Evolutionary conservation across 2,888 invertebrate species (phyloP).

Genomic region (Steromphala cineraria): DNA sequence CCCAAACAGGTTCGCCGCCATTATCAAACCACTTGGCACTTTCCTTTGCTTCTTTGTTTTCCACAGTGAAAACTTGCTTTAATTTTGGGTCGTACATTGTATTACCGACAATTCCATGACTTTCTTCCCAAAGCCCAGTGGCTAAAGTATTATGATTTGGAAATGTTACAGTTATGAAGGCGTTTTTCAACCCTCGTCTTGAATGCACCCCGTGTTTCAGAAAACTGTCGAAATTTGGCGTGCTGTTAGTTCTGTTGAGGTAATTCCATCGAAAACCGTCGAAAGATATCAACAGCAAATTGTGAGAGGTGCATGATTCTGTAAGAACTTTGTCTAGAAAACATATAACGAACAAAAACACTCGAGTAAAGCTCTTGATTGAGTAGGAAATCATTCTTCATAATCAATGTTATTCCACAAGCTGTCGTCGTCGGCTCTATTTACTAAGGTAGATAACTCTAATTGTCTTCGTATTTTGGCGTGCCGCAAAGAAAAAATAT

Average conservation of each 20-base stretch:
- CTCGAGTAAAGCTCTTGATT: too few species aligned
- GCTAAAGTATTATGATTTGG: conserved; percentile 85
- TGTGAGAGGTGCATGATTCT: not conserved
- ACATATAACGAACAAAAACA: too few species aligned
- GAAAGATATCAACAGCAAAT: conserved; percentile 80
- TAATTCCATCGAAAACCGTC: conserved; percentile 85
- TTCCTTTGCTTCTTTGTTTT: conserved; percentile 62
- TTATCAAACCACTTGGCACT: conserved; percentile 75
- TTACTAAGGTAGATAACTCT: too few species aligned
- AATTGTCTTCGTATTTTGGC: too few species aligned
- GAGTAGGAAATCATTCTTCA: too few species aligned
- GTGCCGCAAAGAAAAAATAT: too few species aligned
- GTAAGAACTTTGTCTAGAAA: too few species aligned
- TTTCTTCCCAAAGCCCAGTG: conserved; percentile 80
- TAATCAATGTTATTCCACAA: too few species aligned
- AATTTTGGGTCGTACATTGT: conserved; percentile 78
- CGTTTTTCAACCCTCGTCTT: conserved; percentile 75
- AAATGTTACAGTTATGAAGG: conserved; percentile 81
- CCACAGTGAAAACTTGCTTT: conserved; percentile 52
- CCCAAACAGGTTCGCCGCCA: conserved; percentile 75
- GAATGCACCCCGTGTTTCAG: conserved; percentile 79
- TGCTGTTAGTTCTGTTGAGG: conserved; percentile 75
- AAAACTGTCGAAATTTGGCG: conserved; percentile 80
- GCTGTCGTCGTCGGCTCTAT: too few species aligned
- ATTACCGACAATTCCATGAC: conserved; percentile 83